These are phyloP conservation scores for Oreocharis arfaki DNA, from an alignment of 2,113 vertebrate species.

Conservation along the genomic window DNA sequence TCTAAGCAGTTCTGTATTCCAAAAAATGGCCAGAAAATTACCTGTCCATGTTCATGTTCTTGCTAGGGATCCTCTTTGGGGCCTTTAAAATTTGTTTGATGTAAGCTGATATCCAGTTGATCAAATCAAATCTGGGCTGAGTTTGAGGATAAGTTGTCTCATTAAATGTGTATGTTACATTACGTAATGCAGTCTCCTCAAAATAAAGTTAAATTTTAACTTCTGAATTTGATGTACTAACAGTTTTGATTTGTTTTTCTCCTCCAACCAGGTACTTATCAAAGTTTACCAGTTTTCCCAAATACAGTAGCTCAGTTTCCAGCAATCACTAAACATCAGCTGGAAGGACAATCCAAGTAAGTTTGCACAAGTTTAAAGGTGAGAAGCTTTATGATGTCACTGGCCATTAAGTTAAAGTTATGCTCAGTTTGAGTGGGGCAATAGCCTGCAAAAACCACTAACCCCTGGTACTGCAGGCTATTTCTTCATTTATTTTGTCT, in stretches of 20 bases:
- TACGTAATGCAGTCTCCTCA: background rate
- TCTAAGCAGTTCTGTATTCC: background rate
- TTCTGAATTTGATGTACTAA: background rate
- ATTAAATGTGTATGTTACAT: background rate
- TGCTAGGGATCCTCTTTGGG: background rate
- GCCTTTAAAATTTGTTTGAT: background rate
- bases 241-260: background rate
- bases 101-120: background rate
- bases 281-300: slow-evolving; percentile 51
- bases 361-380: slow-evolving; percentile 12
- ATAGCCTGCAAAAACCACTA: background rate
- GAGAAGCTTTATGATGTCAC: background rate
- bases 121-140: background rate
- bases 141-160: background rate
- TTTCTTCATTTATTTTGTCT: background rate
- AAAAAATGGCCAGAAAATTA: background rate
- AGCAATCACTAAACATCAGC: slow-evolving; percentile 81
- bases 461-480: background rate
- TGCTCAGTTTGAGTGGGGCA: background rate
- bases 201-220: background rate
- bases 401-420: background rate
- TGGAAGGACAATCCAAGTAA: slow-evolving; percentile 86
- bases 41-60: background rate
- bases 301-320: slow-evolving; percentile 87
- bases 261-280: slow-evolving; percentile 44